Conservation (phyloP, 2,797 vertebrate genomes). For the Protosalanx chinensis region DNA sequence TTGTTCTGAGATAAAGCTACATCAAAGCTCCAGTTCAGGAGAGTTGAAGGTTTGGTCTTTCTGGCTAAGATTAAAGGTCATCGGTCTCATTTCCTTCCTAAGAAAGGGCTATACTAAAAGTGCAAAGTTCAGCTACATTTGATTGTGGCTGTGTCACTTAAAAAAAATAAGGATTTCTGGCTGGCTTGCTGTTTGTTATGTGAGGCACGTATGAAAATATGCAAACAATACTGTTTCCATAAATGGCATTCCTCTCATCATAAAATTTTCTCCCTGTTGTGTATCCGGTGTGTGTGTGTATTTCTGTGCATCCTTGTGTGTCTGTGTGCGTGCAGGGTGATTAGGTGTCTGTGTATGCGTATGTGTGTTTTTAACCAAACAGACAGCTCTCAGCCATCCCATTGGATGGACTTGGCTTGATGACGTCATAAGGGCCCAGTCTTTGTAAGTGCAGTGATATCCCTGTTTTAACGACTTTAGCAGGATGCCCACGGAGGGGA, state of each 20-base stretch:
- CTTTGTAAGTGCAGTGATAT: slow-evolving; percentile 59
- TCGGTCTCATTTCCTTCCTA: slow-evolving; percentile 4
- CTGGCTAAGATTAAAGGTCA: slow-evolving; percentile 26
- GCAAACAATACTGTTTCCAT: slow-evolving; percentile 26
- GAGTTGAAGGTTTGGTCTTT: slow-evolving; percentile 26
- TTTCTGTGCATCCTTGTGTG: slow-evolving; percentile 13
- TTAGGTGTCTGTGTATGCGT: slow-evolving; percentile 13
- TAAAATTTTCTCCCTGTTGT: slow-evolving; percentile 26
- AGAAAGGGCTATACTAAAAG: slow-evolving; percentile 22
- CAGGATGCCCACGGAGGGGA: slow-evolving; percentile 55
- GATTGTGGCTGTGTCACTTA: slow-evolving; percentile 11
- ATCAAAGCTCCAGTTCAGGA: slow-evolving; percentile 51
- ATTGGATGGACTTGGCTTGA: slow-evolving; percentile 47
- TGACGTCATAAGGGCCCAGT: slow-evolving; percentile 72
- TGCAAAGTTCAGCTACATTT: slow-evolving; percentile 4
- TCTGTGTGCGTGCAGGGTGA: slow-evolving; percentile 4
- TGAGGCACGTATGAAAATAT: slow-evolving; percentile 24
- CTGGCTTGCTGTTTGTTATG: slow-evolving; percentile 25
- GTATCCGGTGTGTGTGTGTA: slow-evolving; percentile 40
- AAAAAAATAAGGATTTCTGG: slow-evolving; percentile 9
- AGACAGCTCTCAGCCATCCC: slow-evolving; percentile 59
- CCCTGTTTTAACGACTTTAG: slow-evolving; percentile 65
- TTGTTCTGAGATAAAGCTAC: slow-evolving; percentile 55
- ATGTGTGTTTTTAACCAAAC: slow-evolving; percentile 47
- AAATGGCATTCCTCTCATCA: slow-evolving; percentile 44